Evolutionary conservation across 2,797 vertebrate genomes (phyloP).

Genomic region (Leuciscus waleckii): DNA sequence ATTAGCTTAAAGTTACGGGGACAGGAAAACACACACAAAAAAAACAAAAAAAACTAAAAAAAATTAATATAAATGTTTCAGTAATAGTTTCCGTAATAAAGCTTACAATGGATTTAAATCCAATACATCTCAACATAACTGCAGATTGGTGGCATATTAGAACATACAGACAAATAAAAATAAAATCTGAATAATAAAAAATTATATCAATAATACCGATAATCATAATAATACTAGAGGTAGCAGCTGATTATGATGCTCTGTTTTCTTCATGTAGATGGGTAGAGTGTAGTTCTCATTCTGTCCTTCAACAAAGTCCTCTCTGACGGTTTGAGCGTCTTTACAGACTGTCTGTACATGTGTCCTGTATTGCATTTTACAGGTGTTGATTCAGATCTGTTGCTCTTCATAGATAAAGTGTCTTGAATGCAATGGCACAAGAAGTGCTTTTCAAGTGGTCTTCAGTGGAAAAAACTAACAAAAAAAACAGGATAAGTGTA

Average conservation of each 20-base stretch:
- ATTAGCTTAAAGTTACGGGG: conserved; percentile 54
- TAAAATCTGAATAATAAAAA: conserved; percentile 76
- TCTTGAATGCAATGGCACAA: conserved; percentile 74
- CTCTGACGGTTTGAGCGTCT: neutral
- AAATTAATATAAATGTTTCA: conserved; percentile 76
- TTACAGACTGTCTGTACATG: conserved; percentile 55
- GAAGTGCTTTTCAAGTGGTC: conserved; percentile 80
- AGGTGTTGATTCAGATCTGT: conserved; percentile 71
- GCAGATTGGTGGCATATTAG: conserved; percentile 76
- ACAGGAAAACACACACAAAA: conserved; percentile 36
- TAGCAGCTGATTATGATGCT: conserved; percentile 94
- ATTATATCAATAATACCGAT: conserved; percentile 68
- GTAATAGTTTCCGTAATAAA: conserved; percentile 78
- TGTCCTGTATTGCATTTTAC: conserved; percentile 72
- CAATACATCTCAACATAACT: conserved; percentile 60
- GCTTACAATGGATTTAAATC: conserved; percentile 75
- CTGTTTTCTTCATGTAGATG: conserved; percentile 65
- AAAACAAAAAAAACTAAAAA: conserved; percentile 60
- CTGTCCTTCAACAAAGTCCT: conserved; percentile 54
- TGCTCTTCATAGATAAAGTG: conserved; percentile 63
- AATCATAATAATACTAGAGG: conserved; percentile 89
- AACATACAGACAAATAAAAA: conserved; percentile 78
- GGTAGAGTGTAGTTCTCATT: conserved; percentile 71
- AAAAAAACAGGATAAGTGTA: conserved; percentile 66
- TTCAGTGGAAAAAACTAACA: conserved; percentile 61